phyloP scores from a whole-genome alignment of 2,113 vertebrate species.

The Laticauda laticaudata region DNA sequence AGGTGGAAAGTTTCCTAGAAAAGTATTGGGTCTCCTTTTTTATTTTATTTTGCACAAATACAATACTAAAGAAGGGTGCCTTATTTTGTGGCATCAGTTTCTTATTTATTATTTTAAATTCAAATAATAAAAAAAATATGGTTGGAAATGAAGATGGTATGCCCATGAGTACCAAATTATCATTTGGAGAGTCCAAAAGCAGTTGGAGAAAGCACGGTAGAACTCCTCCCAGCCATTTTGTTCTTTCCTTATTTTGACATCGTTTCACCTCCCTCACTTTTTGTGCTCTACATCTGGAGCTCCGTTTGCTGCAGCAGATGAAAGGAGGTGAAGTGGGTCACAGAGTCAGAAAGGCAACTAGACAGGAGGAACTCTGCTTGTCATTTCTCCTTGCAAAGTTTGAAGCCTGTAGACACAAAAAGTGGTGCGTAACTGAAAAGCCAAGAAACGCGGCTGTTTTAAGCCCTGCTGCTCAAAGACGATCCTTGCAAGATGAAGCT shows the following conservation, averaged over 20 bases:
- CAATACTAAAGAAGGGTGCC: neutral
- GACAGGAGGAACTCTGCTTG: neutral
- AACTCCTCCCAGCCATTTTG: neutral
- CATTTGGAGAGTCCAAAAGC: neutral
- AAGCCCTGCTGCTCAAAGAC: neutral
- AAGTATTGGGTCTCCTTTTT: neutral
- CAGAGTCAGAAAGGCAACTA: neutral
- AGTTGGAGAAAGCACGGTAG: neutral
- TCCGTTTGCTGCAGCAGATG: neutral
- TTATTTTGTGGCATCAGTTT: neutral
- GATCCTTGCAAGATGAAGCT: neutral
- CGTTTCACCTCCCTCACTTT: neutral
- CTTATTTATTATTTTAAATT: neutral
- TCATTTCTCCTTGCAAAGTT: neutral
- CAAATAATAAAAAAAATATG: neutral
- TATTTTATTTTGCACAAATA: neutral
- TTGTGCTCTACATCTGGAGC: neutral
- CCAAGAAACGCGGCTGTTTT: neutral
- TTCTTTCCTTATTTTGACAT: neutral
- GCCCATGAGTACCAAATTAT: neutral
- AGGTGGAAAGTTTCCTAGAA: neutral
- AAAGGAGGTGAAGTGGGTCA: neutral
- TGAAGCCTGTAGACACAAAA: neutral
- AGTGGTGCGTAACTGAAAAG: neutral
- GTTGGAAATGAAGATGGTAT: neutral